These are phyloP conservation scores for Sarcophaga caerulescens DNA, from an alignment of 2,888 invertebrate species.

Conservation along the genomic window DNA sequence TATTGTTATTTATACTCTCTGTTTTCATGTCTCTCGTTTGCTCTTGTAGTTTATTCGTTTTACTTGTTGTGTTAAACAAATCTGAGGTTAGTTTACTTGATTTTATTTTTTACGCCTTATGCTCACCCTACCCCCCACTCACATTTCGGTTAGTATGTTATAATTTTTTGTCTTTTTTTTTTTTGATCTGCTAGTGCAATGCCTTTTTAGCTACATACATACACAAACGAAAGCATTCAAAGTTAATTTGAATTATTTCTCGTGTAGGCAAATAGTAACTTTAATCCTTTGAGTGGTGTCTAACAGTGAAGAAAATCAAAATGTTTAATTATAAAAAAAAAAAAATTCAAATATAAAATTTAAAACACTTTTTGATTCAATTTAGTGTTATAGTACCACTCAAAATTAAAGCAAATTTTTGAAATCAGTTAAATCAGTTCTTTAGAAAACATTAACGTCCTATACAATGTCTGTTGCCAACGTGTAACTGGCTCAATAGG, in stretches of 20 bases:
- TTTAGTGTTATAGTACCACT: too few species aligned
- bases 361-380: too few species aligned
- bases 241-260: neutral
- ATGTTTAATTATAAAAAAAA: neutral
- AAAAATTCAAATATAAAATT: neutral
- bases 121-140: neutral
- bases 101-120: neutral
- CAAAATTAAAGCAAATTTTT: too few species aligned
- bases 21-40: slow-evolving; percentile 13
- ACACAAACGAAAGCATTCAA: neutral
- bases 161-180: neutral
- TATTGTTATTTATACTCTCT: neutral
- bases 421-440: too few species aligned
- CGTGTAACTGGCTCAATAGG: too few species aligned
- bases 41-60: slow-evolving; percentile 7
- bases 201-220: slow-evolving; percentile 60
- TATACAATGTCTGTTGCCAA: too few species aligned
- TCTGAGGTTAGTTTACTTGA: neutral
- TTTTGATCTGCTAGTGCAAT: slow-evolving; percentile 62
- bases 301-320: neutral
- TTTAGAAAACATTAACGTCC: too few species aligned
- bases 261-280: slow-evolving; percentile 56
- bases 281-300: slow-evolving; percentile 39
- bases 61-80: neutral
- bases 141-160: neutral